A percentile compares a stretch with the other conserved stretches of the same genome.
These are phyloP conservation scores for Plecturocebus donacophilus DNA, from an alignment of 2,113 vertebrate genomes.

Conservation along the genomic window DNA sequence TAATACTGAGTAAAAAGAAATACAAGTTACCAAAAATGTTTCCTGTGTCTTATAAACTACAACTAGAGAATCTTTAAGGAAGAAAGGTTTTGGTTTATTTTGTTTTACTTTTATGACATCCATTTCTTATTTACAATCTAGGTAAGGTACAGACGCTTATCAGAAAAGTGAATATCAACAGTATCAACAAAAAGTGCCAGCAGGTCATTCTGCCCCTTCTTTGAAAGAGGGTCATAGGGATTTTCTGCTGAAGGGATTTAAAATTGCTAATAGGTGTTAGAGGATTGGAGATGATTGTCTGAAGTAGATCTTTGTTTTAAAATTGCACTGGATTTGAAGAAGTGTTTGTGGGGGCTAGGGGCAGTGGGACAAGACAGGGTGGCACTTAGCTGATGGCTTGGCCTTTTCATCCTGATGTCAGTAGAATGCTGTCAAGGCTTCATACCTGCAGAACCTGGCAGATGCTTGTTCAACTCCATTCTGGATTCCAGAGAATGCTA, in stretches of 20 bases:
- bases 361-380: background rate
- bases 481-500: background rate
- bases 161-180: background rate
- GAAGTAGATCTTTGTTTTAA: background rate
- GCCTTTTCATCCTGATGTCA: background rate
- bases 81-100: background rate
- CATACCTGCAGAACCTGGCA: background rate
- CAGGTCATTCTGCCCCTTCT: background rate
- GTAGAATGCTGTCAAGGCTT: background rate
- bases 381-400: background rate
- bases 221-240: background rate
- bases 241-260: constrained; percentile 41
- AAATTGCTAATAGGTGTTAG: background rate
- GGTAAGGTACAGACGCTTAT: background rate
- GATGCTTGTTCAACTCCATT: background rate
- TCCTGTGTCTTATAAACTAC: background rate
- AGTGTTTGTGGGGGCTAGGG: background rate
- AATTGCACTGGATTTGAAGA: background rate
- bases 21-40: background rate
- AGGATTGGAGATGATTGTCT: background rate
- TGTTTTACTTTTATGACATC: background rate
- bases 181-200: background rate
- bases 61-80: constrained; percentile 10
- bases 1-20: background rate
- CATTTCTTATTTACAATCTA: background rate